Percentiles rank a stretch among this genome's conserved stretches.
These are phyloP conservation scores for Isurus oxyrinchus DNA, from an alignment of 2,113 vertebrate species.

Conservation along the genomic window DNA sequence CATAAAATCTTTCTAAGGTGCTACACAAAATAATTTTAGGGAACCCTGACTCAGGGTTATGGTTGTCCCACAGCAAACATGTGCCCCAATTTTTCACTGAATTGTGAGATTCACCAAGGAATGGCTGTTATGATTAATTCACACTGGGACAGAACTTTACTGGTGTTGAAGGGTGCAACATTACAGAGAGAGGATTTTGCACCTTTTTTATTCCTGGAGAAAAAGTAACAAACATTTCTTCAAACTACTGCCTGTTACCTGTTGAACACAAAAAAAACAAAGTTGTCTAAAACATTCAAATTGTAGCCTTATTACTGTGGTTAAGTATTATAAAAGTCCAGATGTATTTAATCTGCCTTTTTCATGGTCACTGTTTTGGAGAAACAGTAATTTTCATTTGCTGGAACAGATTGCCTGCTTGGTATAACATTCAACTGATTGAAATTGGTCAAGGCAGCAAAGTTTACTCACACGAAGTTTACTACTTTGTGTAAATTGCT, in stretches of 20 bases:
- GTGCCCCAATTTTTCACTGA: neutral
- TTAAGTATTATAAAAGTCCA: neutral
- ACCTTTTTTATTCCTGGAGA: neutral
- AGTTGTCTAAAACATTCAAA: neutral
- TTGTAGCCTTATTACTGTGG: neutral
- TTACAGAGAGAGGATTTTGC: neutral
- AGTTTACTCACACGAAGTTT: neutral
- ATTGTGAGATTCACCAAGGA: neutral
- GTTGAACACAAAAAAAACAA: neutral
- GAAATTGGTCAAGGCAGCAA: neutral
- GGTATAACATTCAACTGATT: neutral
- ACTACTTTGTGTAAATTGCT: neutral
- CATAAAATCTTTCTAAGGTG: neutral
- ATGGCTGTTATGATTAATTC: neutral
- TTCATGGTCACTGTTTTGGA: neutral
- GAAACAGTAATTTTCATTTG: neutral
- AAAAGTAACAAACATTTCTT: neutral
- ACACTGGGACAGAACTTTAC: neutral
- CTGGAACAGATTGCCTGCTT: neutral
- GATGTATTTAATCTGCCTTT: neutral
- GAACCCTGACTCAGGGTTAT: neutral
- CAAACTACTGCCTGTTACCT: neutral
- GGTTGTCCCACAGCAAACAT: neutral
- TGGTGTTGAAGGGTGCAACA: neutral
- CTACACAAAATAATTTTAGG: neutral